Evolutionary conservation across 2,113 vertebrate species (phyloP), one percentile per base, ranked within the genome.

Genomic region (Trachemys scripta): DNA sequence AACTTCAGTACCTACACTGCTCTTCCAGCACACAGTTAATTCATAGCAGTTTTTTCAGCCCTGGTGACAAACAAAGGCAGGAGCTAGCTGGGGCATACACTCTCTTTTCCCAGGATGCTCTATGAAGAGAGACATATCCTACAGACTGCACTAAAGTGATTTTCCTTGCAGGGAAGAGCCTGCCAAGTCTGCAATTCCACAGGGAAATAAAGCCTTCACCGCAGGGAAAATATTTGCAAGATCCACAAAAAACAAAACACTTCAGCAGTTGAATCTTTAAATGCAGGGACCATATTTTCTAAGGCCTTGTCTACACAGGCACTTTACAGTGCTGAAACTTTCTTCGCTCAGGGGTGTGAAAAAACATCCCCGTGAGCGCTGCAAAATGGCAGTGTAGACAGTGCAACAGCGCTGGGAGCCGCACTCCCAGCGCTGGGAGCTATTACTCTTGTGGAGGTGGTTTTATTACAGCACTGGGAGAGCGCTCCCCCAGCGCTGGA

Each of bases 1-100:
- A 93, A 96, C 94, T 92, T 97, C 96, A 96, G 31, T 96, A 97
- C 96, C 97, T 96, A 94, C 94, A 97, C 96, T 45, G 95, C 95
- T 96, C 95, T 93, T 97, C 89, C 93, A 95, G 95, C 53, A 97
- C 94, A 97, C 87, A 94, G 53, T 85, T 94, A 95, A 94, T 96
- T 97, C 95, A 93, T 89, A 89, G 81, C 89, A 17, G 11, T 25
- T 88, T 96, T 97, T 97, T 97, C 95, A 97, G 89, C 96, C 96
- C 96, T 97, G 96, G 93, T 92, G 47, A 97, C 85, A 97, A 96
- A 31, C 95, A 93, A 94, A 97, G 85, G 93, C 27, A 97, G 82
- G 95, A 91, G 93, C 96, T 81, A 97, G 82, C 96, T 94, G 89
- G 1, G n/a, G 38, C 84, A 93, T 91, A 81, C 31, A 42, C 49